phyloP scores from a whole-genome alignment of 2,888 invertebrate genomes.

The Brachypalpus laphriformis region DNA sequence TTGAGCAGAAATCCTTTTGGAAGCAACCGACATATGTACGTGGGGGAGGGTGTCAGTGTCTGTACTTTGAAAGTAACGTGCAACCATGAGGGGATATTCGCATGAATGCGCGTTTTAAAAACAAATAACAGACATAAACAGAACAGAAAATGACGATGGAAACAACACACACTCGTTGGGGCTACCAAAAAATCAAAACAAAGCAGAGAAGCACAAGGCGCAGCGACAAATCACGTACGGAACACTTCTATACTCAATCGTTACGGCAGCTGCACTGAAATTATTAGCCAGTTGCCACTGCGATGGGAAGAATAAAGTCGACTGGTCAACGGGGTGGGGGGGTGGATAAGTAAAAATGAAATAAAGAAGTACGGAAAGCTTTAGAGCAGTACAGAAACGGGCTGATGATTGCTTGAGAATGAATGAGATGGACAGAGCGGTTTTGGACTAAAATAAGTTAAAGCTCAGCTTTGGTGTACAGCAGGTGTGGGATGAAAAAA shows the following conservation, averaged over 20 bases:
- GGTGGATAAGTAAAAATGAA: background rate
- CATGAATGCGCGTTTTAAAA: conserved; percentile 9
- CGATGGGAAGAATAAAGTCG: conserved; percentile 26
- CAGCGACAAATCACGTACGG: background rate
- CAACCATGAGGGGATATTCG: background rate
- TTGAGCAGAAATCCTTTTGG: background rate
- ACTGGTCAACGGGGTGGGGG: background rate
- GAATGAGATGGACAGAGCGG: background rate
- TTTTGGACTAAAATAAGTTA: background rate
- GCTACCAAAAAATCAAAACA: conserved; percentile 47
- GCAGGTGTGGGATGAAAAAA: background rate
- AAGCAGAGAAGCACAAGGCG: conserved; percentile 24
- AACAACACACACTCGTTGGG: conserved; percentile 1
- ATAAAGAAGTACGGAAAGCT: background rate
- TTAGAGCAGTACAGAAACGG: background rate
- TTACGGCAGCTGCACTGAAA: conserved; percentile 53
- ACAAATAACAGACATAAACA: background rate
- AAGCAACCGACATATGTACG: background rate
- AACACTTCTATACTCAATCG: conserved; percentile 53
- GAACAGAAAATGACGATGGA: background rate
- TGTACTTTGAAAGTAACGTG: conserved; percentile 5
- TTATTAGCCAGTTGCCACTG: background rate
- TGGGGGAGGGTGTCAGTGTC: background rate
- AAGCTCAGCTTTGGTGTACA: background rate
- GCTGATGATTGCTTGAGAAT: background rate